Evolutionary conservation across 2,113 vertebrate genomes (phyloP).

Genomic region (Calidris pugnax): DNA sequence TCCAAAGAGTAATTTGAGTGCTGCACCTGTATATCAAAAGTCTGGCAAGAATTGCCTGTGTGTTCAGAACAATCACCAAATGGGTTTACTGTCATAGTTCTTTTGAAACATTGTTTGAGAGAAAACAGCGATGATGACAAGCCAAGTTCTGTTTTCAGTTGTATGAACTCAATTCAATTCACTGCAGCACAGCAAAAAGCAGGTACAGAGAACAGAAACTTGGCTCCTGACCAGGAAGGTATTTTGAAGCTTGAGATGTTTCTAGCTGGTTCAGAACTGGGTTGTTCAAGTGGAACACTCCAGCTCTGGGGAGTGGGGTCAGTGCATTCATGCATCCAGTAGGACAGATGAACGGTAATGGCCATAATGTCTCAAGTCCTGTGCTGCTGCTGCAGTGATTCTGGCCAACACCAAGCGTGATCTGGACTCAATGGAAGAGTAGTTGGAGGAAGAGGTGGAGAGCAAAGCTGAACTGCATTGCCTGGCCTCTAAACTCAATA

Average conservation of each 20-base stretch:
- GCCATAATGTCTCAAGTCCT: not conserved
- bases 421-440: conserved; percentile 70
- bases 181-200: not conserved
- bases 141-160: conserved; percentile 40
- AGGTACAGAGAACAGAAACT: not conserved
- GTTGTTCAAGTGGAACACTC: not conserved
- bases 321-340: not conserved
- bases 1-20: not conserved
- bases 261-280: not conserved
- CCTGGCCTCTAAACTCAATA: conserved; percentile 76
- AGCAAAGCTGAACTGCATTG: conserved; percentile 66
- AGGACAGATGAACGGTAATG: not conserved
- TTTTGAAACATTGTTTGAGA: conserved; percentile 15
- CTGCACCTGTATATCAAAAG: conserved; percentile 22
- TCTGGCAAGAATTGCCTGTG: not conserved
- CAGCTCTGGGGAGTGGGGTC: not conserved
- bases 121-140: not conserved
- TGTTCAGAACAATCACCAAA: conserved; percentile 33
- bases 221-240: not conserved
- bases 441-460: conserved; percentile 76
- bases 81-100: conserved; percentile 5
- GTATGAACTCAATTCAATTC: not conserved
- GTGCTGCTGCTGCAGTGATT: conserved; percentile 35
- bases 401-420: conserved; percentile 68
- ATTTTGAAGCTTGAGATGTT: not conserved